Conservation (phyloP, 2,888 invertebrate species). For the Limnephilus marmoratus region DNA sequence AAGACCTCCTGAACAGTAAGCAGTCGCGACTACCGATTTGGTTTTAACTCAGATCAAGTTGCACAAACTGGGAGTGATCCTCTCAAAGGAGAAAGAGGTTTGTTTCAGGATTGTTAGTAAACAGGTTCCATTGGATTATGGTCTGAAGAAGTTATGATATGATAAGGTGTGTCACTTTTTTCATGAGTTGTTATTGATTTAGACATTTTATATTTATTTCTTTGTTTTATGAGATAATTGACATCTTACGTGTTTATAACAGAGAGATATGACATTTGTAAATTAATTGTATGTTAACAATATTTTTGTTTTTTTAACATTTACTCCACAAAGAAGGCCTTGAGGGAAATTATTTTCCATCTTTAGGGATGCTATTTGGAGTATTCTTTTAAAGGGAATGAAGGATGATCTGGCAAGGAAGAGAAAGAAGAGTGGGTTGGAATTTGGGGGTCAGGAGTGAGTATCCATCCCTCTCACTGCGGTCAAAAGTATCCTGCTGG, state of each 20-base stretch:
- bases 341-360: too few species aligned
- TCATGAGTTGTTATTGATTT: background rate
- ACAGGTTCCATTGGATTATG: background rate
- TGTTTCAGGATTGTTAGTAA: background rate
- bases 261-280: too few species aligned
- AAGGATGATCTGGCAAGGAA: too few species aligned
- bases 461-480: too few species aligned
- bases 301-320: too few species aligned
- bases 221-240: background rate
- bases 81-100: background rate
- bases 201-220: background rate
- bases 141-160: background rate
- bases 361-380: too few species aligned
- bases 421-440: too few species aligned
- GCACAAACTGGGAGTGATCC: background rate
- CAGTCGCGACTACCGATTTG: background rate
- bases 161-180: background rate
- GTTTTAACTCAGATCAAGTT: constrained; percentile 14
- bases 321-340: too few species aligned
- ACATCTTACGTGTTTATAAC: background rate
- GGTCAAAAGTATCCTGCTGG: too few species aligned
- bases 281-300: too few species aligned
- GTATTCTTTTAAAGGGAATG: too few species aligned
- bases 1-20: background rate
- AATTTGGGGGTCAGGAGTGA: too few species aligned